Evolutionary conservation across 2,113 vertebrate genomes (phyloP).

Genomic region (Gnathonemus echidnorhynchus): DNA sequence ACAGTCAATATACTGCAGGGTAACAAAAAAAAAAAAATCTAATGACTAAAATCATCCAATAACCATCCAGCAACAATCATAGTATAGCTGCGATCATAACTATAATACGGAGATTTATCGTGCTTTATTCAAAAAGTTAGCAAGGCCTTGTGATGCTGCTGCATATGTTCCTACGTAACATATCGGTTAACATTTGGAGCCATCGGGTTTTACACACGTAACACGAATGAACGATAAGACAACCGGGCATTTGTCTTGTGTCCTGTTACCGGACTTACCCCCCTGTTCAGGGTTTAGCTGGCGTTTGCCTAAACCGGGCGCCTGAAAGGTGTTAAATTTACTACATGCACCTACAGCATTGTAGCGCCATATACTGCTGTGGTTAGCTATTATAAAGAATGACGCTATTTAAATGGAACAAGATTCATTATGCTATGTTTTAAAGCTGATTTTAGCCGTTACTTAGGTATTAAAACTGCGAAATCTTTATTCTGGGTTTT

Average conservation of each 20-base stretch:
- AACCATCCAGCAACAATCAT: neutral
- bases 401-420: neutral
- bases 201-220: neutral
- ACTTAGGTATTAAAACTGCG: neutral
- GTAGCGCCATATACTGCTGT: neutral
- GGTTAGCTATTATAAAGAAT: neutral
- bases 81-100: neutral
- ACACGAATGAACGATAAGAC: neutral
- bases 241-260: neutral
- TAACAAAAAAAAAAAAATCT: neutral
- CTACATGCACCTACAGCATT: neutral
- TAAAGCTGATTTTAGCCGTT: neutral
- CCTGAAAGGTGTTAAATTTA: neutral
- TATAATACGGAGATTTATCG: neutral
- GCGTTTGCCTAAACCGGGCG: neutral
- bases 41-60: neutral
- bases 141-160: neutral
- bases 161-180: neutral
- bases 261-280: neutral
- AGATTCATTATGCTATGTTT: neutral
- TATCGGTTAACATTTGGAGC: neutral
- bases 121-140: neutral
- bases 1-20: neutral
- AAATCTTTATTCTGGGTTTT: neutral
- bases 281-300: neutral